phyloP scores from a whole-genome alignment of 2,888 invertebrate species.

The Mimumesa dahlbomi region DNA sequence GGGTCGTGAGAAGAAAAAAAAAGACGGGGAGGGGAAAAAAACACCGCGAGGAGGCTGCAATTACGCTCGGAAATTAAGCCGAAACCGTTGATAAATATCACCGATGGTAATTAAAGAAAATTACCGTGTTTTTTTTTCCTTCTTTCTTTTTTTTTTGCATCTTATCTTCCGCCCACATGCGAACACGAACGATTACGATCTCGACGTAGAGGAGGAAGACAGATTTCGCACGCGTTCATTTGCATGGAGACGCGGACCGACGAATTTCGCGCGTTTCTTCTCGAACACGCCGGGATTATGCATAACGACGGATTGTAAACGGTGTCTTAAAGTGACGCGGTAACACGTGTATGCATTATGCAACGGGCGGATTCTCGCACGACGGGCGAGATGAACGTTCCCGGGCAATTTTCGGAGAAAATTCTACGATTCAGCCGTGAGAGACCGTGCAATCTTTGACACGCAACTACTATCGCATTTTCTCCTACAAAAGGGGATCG shows the following conservation, averaged over 20 bases:
- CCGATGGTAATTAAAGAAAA: too few relatives aligned
- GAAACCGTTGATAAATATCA: background rate
- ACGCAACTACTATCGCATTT: conserved; percentile 41
- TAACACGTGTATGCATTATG: background rate
- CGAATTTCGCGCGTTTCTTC: too few relatives aligned
- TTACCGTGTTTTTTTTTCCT: too few relatives aligned
- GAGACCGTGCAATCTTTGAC: conserved; percentile 41
- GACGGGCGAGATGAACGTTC: background rate
- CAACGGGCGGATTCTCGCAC: background rate
- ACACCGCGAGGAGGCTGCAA: background rate
- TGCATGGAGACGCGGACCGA: too few relatives aligned
- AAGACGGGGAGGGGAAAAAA: too few relatives aligned
- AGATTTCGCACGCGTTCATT: too few relatives aligned
- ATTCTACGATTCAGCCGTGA: conserved; percentile 3
- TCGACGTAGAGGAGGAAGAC: too few relatives aligned
- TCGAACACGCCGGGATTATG: too few relatives aligned
- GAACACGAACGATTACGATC: too few relatives aligned
- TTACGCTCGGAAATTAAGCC: background rate
- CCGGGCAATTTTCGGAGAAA: conserved; percentile 10
- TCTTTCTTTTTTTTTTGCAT: too few relatives aligned
- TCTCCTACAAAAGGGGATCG: conserved; percentile 24
- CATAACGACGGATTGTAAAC: too few relatives aligned
- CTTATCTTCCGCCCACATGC: too few relatives aligned
- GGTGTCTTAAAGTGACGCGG: background rate
- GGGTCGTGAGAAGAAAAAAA: background rate